Conservation (phyloP, 2,797 vertebrate genomes). For the Helarctos malayanus region DNA sequence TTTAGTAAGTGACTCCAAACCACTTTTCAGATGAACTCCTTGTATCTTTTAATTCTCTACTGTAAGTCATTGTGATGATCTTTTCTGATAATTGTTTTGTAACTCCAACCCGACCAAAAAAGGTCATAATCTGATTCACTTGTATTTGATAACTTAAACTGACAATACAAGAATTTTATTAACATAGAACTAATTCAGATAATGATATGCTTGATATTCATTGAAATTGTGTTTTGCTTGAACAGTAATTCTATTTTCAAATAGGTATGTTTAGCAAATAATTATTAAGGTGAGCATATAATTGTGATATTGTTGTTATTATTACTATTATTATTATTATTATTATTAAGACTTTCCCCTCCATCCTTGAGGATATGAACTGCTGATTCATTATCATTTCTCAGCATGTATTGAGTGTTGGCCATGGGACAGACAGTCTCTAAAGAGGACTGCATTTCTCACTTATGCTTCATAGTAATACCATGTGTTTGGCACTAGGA, state of each 20-base stretch:
- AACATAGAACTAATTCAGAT: neutral
- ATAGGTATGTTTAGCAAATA: neutral
- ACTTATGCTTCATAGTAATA: neutral
- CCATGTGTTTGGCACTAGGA: neutral
- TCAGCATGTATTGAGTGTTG: neutral
- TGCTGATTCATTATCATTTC: neutral
- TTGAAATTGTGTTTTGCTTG: neutral
- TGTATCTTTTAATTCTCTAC: neutral
- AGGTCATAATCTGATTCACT: neutral
- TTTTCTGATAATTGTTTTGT: neutral
- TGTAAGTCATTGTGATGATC: neutral
- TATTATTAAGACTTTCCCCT: neutral
- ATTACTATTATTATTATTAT: neutral
- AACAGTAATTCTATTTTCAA: neutral
- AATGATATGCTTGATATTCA: neutral
- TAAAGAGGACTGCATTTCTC: neutral
- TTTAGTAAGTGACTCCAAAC: neutral
- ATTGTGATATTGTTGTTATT: neutral
- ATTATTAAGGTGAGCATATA: neutral
- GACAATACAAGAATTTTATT: neutral
- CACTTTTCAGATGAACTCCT: neutral
- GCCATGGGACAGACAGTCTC: neutral
- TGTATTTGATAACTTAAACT: neutral
- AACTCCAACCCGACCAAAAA: accelerated
- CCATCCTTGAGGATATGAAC: neutral